A percentile compares a stretch with the other conserved stretches of the same genome.
Evolutionary conservation across 2,113 vertebrate species (phyloP).

Genomic region (Bos taurus): DNA sequence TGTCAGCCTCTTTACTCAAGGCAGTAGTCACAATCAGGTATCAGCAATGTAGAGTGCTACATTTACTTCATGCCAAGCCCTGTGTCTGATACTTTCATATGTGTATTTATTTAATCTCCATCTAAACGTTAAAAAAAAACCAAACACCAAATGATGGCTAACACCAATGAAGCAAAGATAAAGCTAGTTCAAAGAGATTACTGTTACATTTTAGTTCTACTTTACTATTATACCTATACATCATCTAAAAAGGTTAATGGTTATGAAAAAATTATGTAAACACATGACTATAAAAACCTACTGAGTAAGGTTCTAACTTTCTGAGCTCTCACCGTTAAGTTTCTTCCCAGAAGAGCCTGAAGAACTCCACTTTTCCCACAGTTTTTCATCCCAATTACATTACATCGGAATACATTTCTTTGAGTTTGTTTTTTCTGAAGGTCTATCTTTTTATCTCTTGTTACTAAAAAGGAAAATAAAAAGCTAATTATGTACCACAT

Average conservation of each 20-base stretch:
- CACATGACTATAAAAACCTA: neutral
- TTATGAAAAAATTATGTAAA: neutral
- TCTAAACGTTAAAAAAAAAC: neutral
- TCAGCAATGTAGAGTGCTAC: neutral
- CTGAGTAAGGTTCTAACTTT: neutral
- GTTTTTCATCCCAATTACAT: constrained; percentile 89
- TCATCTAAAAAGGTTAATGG: neutral
- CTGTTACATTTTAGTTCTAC: neutral
- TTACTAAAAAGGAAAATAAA: constrained; percentile 83
- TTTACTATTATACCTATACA: neutral
- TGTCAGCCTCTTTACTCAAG: neutral
- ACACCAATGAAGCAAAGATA: neutral
- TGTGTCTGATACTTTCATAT: neutral
- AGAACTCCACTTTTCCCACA: constrained; percentile 96
- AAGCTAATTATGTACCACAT: neutral
- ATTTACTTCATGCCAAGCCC: neutral
- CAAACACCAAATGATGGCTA: neutral
- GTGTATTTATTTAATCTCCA: neutral
- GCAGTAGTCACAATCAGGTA: neutral
- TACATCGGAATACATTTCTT: constrained; percentile 96
- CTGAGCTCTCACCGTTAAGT: constrained; percentile 85
- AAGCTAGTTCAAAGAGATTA: neutral
- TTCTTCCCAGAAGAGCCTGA: constrained; percentile 93
- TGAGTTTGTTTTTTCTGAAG: constrained; percentile 99
- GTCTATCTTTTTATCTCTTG: constrained; percentile 97